Evolutionary conservation across 2,113 vertebrate species (phyloP).

Genomic region (Neodon shergylaensis): DNA sequence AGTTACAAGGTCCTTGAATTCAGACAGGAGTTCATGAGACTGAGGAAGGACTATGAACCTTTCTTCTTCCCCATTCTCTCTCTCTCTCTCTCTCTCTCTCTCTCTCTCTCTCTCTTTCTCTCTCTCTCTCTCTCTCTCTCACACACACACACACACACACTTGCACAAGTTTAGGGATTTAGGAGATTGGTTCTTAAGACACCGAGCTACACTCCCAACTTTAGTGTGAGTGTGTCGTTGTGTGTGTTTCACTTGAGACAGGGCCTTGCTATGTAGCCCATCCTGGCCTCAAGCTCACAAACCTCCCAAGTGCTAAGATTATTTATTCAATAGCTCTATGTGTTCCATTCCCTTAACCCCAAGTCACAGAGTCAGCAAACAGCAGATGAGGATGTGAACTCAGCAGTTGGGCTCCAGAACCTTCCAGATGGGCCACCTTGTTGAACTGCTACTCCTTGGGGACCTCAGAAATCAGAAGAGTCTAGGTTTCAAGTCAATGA

Average conservation of each 20-base stretch:
- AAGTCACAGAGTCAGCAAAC: not conserved
- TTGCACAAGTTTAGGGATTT: not conserved
- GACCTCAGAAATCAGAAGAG: not conserved
- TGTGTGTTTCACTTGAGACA: not conserved
- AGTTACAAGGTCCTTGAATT: constrained; percentile 48
- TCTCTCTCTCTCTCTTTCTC: not conserved
- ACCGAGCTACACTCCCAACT: not conserved
- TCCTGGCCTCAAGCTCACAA: not conserved
- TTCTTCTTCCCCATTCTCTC: not conserved
- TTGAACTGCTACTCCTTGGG: not conserved
- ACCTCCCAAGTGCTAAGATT: not conserved
- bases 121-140: too few relatives aligned
- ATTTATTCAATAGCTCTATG: not conserved
- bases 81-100: too few relatives aligned
- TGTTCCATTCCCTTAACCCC: not conserved
- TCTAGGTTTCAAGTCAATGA: not conserved
- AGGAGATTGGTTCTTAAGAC: not conserved
- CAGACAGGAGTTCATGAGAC: not conserved
- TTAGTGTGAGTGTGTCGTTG: not conserved
- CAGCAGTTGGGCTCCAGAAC: not conserved
- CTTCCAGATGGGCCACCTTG: not conserved
- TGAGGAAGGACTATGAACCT: not conserved
- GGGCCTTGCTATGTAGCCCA: not conserved
- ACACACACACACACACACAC: not conserved
- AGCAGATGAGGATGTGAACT: not conserved